phyloP scores from a whole-genome alignment of 2,797 vertebrate genomes.

The Artibeus jamaicensis region DNA sequence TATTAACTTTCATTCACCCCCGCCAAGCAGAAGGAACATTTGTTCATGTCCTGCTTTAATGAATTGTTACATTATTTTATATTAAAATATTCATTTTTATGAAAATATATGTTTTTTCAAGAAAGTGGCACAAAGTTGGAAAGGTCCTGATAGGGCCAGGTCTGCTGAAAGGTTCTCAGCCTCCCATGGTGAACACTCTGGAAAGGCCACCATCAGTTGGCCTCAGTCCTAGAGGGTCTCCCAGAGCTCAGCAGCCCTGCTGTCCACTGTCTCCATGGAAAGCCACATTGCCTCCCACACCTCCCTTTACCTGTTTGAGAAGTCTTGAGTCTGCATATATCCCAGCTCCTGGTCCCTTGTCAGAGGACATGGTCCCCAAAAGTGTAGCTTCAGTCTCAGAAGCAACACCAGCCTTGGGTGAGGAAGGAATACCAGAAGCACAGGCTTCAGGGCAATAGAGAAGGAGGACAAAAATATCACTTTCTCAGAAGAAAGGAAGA shows the following conservation, averaged over 20 bases:
- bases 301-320: not conserved
- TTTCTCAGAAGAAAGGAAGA: not conserved
- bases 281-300: not conserved
- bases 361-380: not conserved
- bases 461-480: not conserved
- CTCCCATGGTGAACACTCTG: too few relatives aligned
- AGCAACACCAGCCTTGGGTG: not conserved
- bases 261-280: not conserved
- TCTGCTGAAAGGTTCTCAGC: not conserved
- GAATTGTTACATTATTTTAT: not conserved
- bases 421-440: not conserved
- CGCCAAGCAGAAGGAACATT: not conserved
- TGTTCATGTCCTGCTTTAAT: not conserved
- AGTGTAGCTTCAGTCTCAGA: not conserved
- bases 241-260: not conserved
- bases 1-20: not conserved
- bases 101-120: not conserved
- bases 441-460: not conserved
- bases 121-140: not conserved
- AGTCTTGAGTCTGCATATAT: not conserved
- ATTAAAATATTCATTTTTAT: not conserved
- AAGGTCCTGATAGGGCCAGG: not conserved
- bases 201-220: rapidly evolving
- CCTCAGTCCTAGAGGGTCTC: not conserved
- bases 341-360: not conserved